Evolutionary conservation across 35 echinoderm and acorn worm genomes (phyloP), one percentile per base, ranked within the genome.

Genomic region (Eucidaris tribuloides): DNA sequence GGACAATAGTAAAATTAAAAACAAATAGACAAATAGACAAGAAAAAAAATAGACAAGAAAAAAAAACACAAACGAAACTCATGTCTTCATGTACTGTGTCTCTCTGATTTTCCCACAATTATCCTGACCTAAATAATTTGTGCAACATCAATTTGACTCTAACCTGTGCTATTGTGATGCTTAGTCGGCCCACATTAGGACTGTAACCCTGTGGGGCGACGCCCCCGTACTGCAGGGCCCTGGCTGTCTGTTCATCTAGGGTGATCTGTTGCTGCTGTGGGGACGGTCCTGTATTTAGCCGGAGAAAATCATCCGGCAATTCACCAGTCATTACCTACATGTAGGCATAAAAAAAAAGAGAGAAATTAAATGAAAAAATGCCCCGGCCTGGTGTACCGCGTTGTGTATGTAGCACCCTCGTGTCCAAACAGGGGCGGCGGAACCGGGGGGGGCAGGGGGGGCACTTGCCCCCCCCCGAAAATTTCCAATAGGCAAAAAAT

Each of bases 131-230:
- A n/a, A n/a, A n/a, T n/a, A n/a, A n/a, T n/a, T n/a, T n/a, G n/a
- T n/a, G n/a, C n/a, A n/a, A n/a, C n/a, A n/a, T n/a, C n/a, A n/a
- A n/a, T 13, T 2, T 24, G 24, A 19, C 0, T 13, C 3, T 48
- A 89, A 96, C 93, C 93, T 96, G 93, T 59, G 84, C 71, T 42
- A 91, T 86, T 91, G 93, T 96, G 56, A 96, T 88, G 36, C 93
- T 96, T 33, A 97, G 89, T 40, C 94, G 43, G 27, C 94, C 94
- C 0, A 96, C 58, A 33, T 34, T 79, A 0, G 74, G 40, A 1
- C 46, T 31, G 44, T 38, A 44, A 22, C 48, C 32, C 37, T 71
- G 62, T 19, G 35, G 28, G 38, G 22, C 30, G 6, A 46, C 37
- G n/a, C 65, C 79, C 29, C 87, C 82, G 78, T 89, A 97, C 65